A percentile compares a stretch with the other conserved stretches of the same genome.
These are phyloP conservation scores for Sakesphorus luctuosus DNA, from an alignment of 2,113 vertebrate genomes.

Conservation along the genomic window DNA sequence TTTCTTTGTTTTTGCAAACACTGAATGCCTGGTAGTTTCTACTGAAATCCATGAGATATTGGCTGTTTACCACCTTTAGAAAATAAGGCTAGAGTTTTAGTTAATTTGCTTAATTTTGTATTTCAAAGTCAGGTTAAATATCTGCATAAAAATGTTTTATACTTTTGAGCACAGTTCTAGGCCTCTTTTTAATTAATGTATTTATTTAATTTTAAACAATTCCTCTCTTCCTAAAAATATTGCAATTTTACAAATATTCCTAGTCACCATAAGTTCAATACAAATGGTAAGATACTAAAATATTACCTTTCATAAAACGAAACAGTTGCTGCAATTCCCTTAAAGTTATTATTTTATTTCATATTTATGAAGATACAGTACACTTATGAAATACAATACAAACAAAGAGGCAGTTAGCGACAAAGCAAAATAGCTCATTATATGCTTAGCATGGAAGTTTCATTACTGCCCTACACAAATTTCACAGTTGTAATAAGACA, in stretches of 20 bases:
- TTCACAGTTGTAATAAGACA: slow-evolving; percentile 70
- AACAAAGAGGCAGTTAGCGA: slow-evolving; percentile 70
- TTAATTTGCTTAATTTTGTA: not conserved
- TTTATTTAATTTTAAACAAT: not conserved
- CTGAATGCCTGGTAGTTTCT: not conserved
- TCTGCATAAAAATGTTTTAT: not conserved
- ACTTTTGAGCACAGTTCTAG: not conserved
- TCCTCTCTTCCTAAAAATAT: not conserved
- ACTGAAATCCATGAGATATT: not conserved
- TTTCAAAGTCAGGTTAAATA: not conserved
- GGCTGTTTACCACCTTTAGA: not conserved
- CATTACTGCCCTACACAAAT: slow-evolving; percentile 66
- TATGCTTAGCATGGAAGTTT: slow-evolving; percentile 66
- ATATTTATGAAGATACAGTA: slow-evolving; percentile 63
- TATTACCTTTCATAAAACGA: slow-evolving; percentile 39
- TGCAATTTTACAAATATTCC: not conserved
- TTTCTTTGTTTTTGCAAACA: not conserved
- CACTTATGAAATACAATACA: slow-evolving; percentile 57
- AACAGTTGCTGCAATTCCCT: slow-evolving; percentile 13
- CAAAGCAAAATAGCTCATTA: slow-evolving; percentile 62
- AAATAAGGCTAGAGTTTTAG: not conserved
- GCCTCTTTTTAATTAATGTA: not conserved
- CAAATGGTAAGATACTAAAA: not conserved
- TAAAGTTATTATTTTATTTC: slow-evolving; percentile 71
- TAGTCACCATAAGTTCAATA: not conserved